Percentiles rank a stretch among this genome's conserved stretches.
Evolutionary conservation across 2,113 vertebrate species (phyloP).

Genomic region (Seriola aureovittata): DNA sequence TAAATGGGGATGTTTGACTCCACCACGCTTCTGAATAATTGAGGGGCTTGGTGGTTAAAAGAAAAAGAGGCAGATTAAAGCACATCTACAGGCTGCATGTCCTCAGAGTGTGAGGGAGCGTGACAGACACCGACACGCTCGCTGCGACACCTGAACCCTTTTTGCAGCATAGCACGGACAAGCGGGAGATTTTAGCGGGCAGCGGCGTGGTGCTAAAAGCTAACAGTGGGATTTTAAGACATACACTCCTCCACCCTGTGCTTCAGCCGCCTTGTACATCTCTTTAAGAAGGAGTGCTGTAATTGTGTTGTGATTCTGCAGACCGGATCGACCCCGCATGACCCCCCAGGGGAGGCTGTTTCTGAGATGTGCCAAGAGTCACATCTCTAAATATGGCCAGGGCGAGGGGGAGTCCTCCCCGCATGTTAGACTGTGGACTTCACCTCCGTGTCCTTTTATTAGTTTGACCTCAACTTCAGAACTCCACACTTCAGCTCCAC

Average conservation of each 20-base stretch:
- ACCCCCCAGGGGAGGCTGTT: constrained; percentile 50
- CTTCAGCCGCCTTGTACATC: constrained; percentile 51
- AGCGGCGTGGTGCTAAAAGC: constrained; percentile 86
- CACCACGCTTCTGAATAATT: constrained; percentile 79
- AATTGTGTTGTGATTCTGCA: constrained; percentile 76
- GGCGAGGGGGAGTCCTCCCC: constrained; percentile 21
- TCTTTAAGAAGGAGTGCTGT: constrained; percentile 79
- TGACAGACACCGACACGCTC: constrained; percentile 70
- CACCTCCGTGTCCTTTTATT: constrained; percentile 75
- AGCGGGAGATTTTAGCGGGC: constrained; percentile 79
- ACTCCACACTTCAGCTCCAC: constrained; percentile 79
- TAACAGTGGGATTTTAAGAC: constrained; percentile 54
- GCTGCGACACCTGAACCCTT: constrained; percentile 78
- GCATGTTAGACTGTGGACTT: constrained; percentile 75
- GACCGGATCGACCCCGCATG: constrained; percentile 57
- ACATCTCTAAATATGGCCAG: constrained; percentile 78
- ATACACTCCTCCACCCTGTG: constrained; percentile 18
- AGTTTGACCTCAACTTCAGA: constrained; percentile 81
- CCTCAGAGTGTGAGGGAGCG: constrained; percentile 52
- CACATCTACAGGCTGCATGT: constrained; percentile 60
- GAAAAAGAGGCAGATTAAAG: constrained; percentile 59
- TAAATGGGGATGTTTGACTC: constrained; percentile 82
- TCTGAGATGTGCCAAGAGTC: constrained; percentile 71
- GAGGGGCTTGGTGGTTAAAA: constrained; percentile 73
- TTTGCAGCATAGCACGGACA: constrained; percentile 79